Evolutionary conservation across 2,888 invertebrate genomes (phyloP).

Genomic region (Meiosimyza platycephala): DNA sequence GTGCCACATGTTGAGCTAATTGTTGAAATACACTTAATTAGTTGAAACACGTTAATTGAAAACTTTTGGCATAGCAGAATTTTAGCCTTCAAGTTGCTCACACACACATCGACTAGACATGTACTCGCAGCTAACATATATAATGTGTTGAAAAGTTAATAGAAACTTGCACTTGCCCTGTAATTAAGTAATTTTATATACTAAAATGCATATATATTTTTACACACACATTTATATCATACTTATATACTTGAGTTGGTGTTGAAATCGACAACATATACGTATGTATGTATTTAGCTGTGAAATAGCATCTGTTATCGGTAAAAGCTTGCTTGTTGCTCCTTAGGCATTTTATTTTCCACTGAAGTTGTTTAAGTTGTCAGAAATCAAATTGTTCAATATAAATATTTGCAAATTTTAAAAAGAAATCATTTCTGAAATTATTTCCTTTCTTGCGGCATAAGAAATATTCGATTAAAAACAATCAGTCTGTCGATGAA

Average conservation of each 20-base stretch:
- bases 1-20: slow-evolving; percentile 24
- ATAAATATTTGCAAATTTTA: not conserved
- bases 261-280: not conserved
- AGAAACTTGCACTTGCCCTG: too few species aligned
- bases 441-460: too few species aligned
- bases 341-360: slow-evolving; percentile 2
- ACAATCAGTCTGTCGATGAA: too few species aligned
- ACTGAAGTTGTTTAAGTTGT: not conserved
- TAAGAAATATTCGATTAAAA: too few species aligned
- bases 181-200: too few species aligned
- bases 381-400: not conserved
- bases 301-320: not conserved
- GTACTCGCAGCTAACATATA: too few species aligned
- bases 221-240: slow-evolving; percentile 1
- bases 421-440: not conserved
- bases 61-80: slow-evolving; percentile 9
- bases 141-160: too few species aligned
- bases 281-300: not conserved
- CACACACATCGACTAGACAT: not conserved
- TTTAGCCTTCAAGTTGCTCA: too few species aligned
- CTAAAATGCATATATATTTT: too few species aligned
- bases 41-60: slow-evolving; percentile 30
- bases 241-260: not conserved
- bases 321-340: not conserved
- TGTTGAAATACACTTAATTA: slow-evolving; percentile 27